A percentile compares a stretch with the other conserved stretches of the same genome.
phyloP scores from a whole-genome alignment of 2,797 vertebrate genomes.

The Sebastes reedi region DNA sequence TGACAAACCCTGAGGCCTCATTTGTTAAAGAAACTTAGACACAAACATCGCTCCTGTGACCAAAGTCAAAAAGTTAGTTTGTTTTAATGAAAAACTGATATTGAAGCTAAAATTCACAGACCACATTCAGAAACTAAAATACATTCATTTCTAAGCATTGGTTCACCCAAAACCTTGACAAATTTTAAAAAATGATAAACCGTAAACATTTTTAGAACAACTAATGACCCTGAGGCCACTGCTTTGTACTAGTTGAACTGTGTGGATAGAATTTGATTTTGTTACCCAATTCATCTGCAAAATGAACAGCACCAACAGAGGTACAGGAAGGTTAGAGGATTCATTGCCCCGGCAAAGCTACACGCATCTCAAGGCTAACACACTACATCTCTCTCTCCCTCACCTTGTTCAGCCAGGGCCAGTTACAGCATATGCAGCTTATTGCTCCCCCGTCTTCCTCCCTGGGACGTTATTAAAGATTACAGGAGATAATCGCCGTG shows the following conservation, averaged over 20 bases:
- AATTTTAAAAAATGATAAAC: not conserved
- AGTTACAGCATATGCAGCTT: conserved; percentile 58
- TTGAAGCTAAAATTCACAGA: not conserved
- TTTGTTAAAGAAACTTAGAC: conserved; percentile 41
- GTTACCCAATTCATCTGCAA: not conserved
- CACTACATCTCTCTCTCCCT: not conserved
- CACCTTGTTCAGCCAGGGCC: conserved; percentile 16
- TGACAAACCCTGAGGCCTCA: conserved; percentile 47
- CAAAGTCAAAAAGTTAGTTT: conserved; percentile 51
- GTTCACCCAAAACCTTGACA: not conserved
- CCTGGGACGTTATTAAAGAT: conserved; percentile 76
- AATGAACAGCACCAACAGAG: not conserved
- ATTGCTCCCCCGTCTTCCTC: conserved; percentile 59
- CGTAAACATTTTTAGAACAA: not conserved
- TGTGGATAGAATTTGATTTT: not conserved
- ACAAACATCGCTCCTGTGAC: conserved; percentile 18
- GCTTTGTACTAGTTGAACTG: not conserved
- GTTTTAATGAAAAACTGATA: conserved; percentile 26
- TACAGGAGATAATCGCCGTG: conserved; percentile 65
- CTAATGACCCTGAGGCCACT: not conserved
- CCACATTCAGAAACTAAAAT: not conserved
- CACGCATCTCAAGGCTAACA: not conserved
- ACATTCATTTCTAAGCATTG: not conserved
- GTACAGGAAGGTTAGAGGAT: conserved; percentile 10
- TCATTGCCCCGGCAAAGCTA: not conserved